Evolutionary conservation across 2,797 vertebrate genomes (phyloP), one percentile per base, ranked within the genome.

Genomic region (Notamacropus eugenii): DNA sequence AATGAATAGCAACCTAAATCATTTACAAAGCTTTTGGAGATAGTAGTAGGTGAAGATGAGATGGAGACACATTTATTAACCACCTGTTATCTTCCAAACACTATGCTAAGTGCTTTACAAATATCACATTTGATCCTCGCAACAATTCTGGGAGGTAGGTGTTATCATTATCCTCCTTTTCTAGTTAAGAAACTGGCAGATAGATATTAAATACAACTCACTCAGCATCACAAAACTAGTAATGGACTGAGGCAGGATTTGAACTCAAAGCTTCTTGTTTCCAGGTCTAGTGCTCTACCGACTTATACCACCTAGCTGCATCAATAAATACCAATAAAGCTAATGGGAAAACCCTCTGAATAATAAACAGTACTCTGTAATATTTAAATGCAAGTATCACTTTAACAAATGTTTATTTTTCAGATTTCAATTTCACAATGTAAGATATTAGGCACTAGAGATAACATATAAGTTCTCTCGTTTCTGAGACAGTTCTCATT

Each of bases 261-360:
- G 62, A 74, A 74, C 5, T 74, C 34, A 59, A 14, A 67, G 62
- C 12, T n/a, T n/a, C 62, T 67, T 16, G 13, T 62, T 62, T 14
- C 31, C 31, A 62, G 31, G 59, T 67, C 34, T n/a, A 67, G 14
- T 16, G 5, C 31, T n/a, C 34, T 67, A 34, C 34, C 34, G 5
- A n/a, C 34, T 67, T 67, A 5, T 19, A n/a, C 62, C 62, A 67
- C 14, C 16, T 67, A 67, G 34, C 14, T 67, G 34, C 34, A 34
- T n/a, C 34, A 16, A n/a, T 34, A 62, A 62, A 13, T 34, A 96
- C 90, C 93, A 95, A 91, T 95, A 4, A 16, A 52, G 9, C 31
- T 94, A 94, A 93, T 62, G 56, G 90, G 93, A 96, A 55, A 91
- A 46, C 96, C 95, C 97, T 96, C 95, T 97, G 96, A 55, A 95